phyloP scores from a whole-genome alignment of 2,888 invertebrate genomes.

The Agrilus cyanescens region DNA sequence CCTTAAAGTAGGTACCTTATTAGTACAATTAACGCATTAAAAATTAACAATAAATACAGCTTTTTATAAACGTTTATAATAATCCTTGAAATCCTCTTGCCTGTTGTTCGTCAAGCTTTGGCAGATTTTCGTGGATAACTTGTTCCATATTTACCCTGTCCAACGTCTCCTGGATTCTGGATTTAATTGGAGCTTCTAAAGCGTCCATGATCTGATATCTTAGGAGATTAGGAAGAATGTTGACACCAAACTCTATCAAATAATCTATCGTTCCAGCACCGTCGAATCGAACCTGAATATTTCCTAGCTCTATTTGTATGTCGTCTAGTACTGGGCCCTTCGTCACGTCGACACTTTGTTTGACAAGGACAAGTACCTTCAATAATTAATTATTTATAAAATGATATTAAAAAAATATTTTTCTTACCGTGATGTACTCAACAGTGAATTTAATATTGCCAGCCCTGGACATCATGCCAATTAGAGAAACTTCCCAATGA shows the following conservation, averaged over 20 bases:
- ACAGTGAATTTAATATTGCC: slow-evolving; percentile 67
- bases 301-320: slow-evolving; percentile 68
- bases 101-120: slow-evolving; percentile 51
- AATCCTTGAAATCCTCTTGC: slow-evolving; percentile 31
- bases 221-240: slow-evolving; percentile 72
- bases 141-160: slow-evolving; percentile 64
- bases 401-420: not conserved
- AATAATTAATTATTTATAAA: slow-evolving; percentile 1
- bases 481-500: slow-evolving; percentile 65
- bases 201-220: slow-evolving; percentile 82
- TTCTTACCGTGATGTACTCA: slow-evolving; percentile 55
- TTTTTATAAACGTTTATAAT: not conserved
- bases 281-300: slow-evolving; percentile 71
- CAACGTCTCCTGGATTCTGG: slow-evolving; percentile 60
- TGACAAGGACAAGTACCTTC: not conserved
- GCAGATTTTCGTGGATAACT: slow-evolving; percentile 56
- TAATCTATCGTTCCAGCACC: slow-evolving; percentile 84
- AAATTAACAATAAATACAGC: too few species aligned
- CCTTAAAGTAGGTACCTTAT: too few species aligned
- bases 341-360: slow-evolving; percentile 45
- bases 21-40: too few species aligned
- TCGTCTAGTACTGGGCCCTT: slow-evolving; percentile 59
- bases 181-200: slow-evolving; percentile 63
- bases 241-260: slow-evolving; percentile 65
- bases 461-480: slow-evolving; percentile 54